Evolutionary conservation across 1,140 invertebrate genomes (phyloP), one percentile per base, ranked within the genome.

Genomic region (Nymphalis io): DNA sequence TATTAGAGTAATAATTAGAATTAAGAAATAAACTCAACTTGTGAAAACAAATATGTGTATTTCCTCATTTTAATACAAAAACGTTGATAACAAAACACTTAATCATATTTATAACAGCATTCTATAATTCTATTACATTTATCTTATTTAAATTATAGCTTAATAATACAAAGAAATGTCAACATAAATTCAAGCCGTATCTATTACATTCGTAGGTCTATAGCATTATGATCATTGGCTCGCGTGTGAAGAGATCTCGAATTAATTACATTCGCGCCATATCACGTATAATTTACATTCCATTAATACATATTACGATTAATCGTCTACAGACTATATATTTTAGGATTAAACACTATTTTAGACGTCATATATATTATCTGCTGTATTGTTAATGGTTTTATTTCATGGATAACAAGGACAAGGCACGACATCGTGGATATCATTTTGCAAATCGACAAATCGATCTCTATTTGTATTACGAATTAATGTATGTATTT

Each of bases 181-280:
- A 51, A 48, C n/a, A 33, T 10, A 11, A 21, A 53, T 13, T 23
- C 20, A 62, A 44, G 33, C 3, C 59, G 42, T 4, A 0, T 68
- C 66, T 69, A 58, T 10, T 16, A 38, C 2, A 21, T 72, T 73
- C 38, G 0, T 73, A 74, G 6, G 38, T 79, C 80, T 82, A 74
- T 46, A 20, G 63, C 75, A 66, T 80, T 76, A 80, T 81, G 83
- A 83, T 80, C 73, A 66, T 60, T 70, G 61, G 66, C 68, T 85
- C 71, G 83, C 86, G 86, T 85, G 84, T 81, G 81, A 83, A 83
- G 74, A 79, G 68, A 23, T 55, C 80, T 75, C 68, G 77, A 88
- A 88, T 88, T 88, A 88, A 88, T 88, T 85, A 86, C 75, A 78
- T 64, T 66, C 74, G 64, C 72, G 59, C 64, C 64, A 48, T 65